phyloP scores from a whole-genome alignment of 2,797 vertebrate genomes.

The Ateles fusciceps region DNA sequence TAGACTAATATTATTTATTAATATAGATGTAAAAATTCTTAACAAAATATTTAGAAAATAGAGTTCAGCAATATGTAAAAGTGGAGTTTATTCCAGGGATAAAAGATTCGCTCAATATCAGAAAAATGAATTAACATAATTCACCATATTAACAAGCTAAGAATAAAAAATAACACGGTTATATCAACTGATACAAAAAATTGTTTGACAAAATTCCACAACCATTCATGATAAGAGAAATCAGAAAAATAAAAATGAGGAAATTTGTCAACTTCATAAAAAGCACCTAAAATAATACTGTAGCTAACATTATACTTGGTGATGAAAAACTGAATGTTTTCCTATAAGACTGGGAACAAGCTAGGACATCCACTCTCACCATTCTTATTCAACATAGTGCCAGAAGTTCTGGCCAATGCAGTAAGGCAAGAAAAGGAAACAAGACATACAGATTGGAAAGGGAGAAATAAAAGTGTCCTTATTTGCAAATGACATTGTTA shows the following conservation, averaged over 20 bases:
- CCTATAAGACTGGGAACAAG: background rate
- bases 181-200: background rate
- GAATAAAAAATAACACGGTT: background rate
- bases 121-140: background rate
- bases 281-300: background rate
- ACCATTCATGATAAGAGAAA: background rate
- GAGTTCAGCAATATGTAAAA: background rate
- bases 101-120: background rate
- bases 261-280: background rate
- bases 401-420: background rate
- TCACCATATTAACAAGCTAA: background rate
- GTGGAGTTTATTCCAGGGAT: background rate
- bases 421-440: background rate
- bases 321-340: background rate
- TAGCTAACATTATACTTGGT: background rate
- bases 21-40: background rate
- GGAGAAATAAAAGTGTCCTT: background rate
- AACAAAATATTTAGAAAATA: background rate
- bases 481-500: background rate
- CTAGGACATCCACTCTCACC: background rate
- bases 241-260: background rate
- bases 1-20: background rate
- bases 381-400: background rate
- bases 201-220: background rate
- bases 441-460: background rate